Evolutionary conservation across 2,113 vertebrate species (phyloP).

Genomic region (Poeciliopsis prolifica): DNA sequence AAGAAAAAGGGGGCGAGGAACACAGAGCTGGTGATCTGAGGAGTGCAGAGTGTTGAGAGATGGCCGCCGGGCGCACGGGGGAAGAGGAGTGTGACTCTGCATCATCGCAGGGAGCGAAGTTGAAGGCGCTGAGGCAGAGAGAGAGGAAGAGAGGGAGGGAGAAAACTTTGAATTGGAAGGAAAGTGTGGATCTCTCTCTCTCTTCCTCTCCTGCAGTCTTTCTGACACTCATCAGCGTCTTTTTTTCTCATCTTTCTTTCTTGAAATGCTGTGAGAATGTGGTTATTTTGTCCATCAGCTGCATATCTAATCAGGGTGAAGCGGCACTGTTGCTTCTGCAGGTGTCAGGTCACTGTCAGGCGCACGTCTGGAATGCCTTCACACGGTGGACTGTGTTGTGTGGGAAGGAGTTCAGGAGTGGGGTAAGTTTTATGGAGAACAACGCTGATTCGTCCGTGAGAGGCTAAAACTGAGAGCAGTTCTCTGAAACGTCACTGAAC

Average conservation of each 20-base stretch:
- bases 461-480: neutral
- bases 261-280: neutral
- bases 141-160: neutral
- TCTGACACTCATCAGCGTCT: neutral
- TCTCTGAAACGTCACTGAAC: neutral
- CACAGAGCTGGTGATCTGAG: neutral
- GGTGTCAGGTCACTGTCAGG: neutral
- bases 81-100: neutral
- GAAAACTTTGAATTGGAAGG: conserved; percentile 32
- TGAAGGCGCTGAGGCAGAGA: neutral
- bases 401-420: neutral
- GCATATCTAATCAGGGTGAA: neutral
- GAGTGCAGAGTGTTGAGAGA: neutral
- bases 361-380: neutral
- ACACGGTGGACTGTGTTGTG: neutral
- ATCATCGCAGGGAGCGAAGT: neutral
- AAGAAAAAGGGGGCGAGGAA: accelerated
- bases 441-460: neutral
- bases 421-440: neutral
- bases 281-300: neutral
- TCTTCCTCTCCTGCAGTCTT: neutral
- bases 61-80: neutral
- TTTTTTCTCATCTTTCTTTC: neutral
- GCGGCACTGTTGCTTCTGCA: neutral
- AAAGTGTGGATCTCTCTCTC: neutral